Percentiles rank a stretch among this genome's conserved stretches.
Conservation (phyloP, 35 echinoderm and acorn worm species). For the Apostichopus japonicus region DNA sequence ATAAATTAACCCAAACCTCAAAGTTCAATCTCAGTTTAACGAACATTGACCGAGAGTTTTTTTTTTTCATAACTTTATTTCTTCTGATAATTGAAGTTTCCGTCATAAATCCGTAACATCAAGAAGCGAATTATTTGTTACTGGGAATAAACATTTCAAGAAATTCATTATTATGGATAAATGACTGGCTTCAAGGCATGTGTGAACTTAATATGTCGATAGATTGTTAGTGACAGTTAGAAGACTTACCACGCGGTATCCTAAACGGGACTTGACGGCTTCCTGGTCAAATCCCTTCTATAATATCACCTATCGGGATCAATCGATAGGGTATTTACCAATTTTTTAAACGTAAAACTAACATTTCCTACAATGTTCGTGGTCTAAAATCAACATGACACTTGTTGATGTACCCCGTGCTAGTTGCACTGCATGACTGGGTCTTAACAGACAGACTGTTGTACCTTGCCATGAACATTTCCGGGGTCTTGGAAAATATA, state of each 20-base stretch:
- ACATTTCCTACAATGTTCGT: background rate
- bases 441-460: too few relatives aligned
- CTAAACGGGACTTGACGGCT: background rate
- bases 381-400: too few relatives aligned
- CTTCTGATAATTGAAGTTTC: background rate
- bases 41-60: background rate
- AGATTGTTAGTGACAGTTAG: background rate
- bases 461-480: too few relatives aligned
- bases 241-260: background rate
- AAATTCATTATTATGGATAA: constrained; percentile 8
- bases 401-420: too few relatives aligned
- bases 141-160: background rate
- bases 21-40: background rate
- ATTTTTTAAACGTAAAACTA: background rate
- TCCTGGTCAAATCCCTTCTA: background rate
- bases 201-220: background rate
- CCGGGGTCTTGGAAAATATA: too few relatives aligned
- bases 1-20: background rate
- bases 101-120: background rate
- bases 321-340: background rate
- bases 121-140: background rate
- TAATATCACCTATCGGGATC: background rate
- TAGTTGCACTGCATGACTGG: too few relatives aligned
- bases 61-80: background rate
- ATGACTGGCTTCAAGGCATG: background rate